These are phyloP conservation scores for Myodes glareolus DNA, from an alignment of 2,113 vertebrate species.

Conservation along the genomic window DNA sequence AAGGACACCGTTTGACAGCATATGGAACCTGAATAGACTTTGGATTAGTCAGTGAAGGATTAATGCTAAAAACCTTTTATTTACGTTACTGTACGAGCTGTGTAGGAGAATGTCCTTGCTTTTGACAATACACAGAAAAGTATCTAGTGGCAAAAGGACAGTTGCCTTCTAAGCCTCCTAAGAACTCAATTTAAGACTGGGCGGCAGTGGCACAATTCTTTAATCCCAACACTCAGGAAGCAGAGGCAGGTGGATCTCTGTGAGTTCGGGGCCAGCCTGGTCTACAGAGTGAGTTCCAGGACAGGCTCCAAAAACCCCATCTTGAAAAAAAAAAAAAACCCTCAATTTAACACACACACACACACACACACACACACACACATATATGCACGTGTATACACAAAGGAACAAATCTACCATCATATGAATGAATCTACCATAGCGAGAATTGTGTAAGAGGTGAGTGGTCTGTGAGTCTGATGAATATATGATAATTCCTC, in stretches of 20 bases:
- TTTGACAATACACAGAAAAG: not conserved
- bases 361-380: too few relatives aligned
- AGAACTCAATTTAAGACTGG: not conserved
- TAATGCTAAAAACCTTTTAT: not conserved
- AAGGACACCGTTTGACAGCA: not conserved
- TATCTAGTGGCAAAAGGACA: not conserved
- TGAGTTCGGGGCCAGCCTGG: too few relatives aligned
- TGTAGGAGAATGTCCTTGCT: not conserved
- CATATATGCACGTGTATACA: not conserved
- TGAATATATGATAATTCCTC: not conserved
- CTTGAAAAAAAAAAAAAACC: too few relatives aligned
- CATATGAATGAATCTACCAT: too few relatives aligned
- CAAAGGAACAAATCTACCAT: not conserved
- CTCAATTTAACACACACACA: too few relatives aligned
- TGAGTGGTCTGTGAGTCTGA: not conserved
- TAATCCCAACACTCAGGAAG: too few relatives aligned
- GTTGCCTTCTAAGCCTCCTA: not conserved
- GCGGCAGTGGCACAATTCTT: accelerated
- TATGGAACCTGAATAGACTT: not conserved
- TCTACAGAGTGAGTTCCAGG: too few relatives aligned
- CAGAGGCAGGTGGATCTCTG: too few relatives aligned
- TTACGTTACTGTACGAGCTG: not conserved
- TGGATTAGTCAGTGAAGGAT: not conserved
- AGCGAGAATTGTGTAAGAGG: not conserved
- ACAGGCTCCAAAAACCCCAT: too few relatives aligned